Conservation (phyloP, 2,113 vertebrate species). For the Galeopterus variegatus region DNA sequence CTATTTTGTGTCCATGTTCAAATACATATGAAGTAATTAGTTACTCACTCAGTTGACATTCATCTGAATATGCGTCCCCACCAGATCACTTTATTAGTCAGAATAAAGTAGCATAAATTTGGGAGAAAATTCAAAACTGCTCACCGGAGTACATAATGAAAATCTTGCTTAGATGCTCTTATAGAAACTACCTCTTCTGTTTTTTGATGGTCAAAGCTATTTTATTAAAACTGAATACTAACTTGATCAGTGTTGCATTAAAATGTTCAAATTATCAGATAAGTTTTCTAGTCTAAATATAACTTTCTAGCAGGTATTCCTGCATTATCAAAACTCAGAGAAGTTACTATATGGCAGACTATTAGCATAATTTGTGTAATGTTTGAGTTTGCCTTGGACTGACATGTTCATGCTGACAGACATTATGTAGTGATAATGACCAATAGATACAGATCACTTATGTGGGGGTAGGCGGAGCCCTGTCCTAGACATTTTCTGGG, state of each 20-base stretch:
- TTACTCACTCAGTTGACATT: background rate
- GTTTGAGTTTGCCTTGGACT: background rate
- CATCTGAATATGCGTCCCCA: background rate
- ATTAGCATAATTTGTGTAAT: background rate
- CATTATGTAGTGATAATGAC: background rate
- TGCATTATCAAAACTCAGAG: background rate
- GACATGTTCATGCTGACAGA: background rate
- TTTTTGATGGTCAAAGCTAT: background rate
- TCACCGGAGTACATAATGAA: background rate
- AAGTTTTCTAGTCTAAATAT: conserved; percentile 1
- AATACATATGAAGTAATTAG: background rate
- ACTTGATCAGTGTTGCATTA: background rate
- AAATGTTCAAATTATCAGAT: conserved; percentile 24
- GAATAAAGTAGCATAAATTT: background rate
- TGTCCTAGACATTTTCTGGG: background rate
- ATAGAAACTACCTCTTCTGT: background rate
- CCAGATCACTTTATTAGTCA: background rate
- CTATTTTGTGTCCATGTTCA: background rate
- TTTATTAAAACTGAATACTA: conserved; percentile 17
- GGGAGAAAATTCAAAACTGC: background rate
- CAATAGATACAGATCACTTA: background rate
- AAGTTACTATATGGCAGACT: background rate
- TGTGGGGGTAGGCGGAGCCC: too few species aligned
- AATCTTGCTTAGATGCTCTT: background rate
- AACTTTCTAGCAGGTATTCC: background rate